A percentile compares a stretch with the other conserved stretches of the same genome.
phyloP scores from a whole-genome alignment of 1,140 invertebrate species.

The Aphidius gifuensis region DNA sequence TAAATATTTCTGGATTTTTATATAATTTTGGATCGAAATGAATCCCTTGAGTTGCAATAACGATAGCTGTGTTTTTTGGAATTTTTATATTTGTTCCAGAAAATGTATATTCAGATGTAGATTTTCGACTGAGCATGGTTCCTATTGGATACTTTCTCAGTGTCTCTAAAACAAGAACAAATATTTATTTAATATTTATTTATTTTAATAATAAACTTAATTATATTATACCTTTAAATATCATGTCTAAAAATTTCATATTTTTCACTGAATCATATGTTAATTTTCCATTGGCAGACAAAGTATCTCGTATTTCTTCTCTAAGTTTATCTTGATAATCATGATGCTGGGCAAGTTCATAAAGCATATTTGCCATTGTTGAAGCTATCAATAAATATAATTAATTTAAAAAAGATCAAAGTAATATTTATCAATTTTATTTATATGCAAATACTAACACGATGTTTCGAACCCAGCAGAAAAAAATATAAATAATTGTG shows the following conservation, averaged over 20 bases:
- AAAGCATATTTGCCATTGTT: constrained; percentile 59
- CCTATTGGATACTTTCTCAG: constrained; percentile 60
- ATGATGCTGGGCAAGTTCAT: constrained; percentile 60
- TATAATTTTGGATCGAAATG: constrained; percentile 58
- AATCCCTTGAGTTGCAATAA: constrained; percentile 55
- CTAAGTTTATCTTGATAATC: constrained; percentile 39
- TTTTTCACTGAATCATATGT: constrained; percentile 45
- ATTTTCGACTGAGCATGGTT: constrained; percentile 51
- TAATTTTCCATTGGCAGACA: constrained; percentile 48
- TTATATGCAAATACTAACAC: constrained; percentile 31
- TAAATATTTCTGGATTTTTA: constrained; percentile 47
- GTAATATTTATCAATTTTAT: no score
- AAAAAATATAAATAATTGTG: constrained; percentile 63
- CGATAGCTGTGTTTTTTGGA: constrained; percentile 47
- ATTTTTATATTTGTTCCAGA: constrained; percentile 49
- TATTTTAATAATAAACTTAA: constrained; percentile 25
- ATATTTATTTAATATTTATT: background rate
- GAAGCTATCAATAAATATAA: constrained; percentile 30
- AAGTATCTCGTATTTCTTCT: constrained; percentile 11
- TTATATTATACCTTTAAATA: constrained; percentile 26
- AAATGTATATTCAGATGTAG: constrained; percentile 52
- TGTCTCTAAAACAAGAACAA: constrained; percentile 56
- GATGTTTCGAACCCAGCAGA: constrained; percentile 71
- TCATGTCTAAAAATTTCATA: constrained; percentile 49
- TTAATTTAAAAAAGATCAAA: no score